Evolutionary conservation across 2,113 vertebrate genomes (phyloP).

Genomic region (Elgaria multicarinata): DNA sequence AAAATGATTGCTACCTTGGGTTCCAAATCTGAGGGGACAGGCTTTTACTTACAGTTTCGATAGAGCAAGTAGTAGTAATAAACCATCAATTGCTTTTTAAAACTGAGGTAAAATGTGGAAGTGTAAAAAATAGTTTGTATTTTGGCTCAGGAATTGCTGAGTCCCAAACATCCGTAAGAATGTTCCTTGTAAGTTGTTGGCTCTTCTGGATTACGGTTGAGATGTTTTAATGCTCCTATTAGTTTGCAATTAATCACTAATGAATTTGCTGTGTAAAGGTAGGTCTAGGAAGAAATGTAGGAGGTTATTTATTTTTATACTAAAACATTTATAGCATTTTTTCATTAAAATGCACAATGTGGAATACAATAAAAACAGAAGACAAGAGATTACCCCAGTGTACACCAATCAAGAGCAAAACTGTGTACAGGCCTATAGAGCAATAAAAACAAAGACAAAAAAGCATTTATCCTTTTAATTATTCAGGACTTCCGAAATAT

Average conservation of each 20-base stretch:
- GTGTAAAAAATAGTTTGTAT: neutral
- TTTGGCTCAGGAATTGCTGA: neutral
- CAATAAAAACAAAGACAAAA: neutral
- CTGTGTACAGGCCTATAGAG: neutral
- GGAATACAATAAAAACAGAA: neutral
- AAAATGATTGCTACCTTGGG: neutral
- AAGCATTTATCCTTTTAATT: neutral
- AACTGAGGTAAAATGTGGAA: conserved; percentile 2
- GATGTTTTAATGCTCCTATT: neutral
- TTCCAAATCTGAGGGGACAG: neutral
- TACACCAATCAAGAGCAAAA: neutral
- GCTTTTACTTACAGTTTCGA: no score
- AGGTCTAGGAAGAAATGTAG: neutral
- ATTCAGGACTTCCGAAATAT: neutral
- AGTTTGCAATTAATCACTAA: neutral
- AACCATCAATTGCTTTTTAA: neutral
- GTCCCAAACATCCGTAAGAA: neutral
- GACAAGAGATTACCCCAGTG: neutral
- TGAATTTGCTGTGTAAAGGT: neutral
- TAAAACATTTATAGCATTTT: neutral
- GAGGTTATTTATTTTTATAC: neutral
- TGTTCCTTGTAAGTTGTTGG: neutral
- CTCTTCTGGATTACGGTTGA: neutral
- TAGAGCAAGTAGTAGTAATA: no score
- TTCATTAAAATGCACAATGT: neutral